Conservation (phyloP, 2,113 vertebrate species). For the Micronycteris hirsuta region DNA sequence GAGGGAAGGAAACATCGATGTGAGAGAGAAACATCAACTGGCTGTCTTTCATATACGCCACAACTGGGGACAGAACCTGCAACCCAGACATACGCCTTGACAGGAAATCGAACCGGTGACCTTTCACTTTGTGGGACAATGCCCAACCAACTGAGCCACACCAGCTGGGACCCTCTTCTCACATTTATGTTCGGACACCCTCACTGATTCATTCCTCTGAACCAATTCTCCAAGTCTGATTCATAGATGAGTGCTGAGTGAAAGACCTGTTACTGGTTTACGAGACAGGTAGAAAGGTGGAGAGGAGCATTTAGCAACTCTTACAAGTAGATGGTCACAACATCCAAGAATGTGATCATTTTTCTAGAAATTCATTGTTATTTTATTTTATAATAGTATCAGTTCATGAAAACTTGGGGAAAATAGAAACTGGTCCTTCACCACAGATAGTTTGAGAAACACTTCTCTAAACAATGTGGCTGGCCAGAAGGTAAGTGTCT, state of each 20-base stretch:
- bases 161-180: neutral
- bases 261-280: neutral
- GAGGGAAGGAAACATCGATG: no score
- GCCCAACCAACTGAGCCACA: no score
- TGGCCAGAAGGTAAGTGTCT: neutral
- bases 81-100: no score
- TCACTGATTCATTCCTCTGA: neutral
- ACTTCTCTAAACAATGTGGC: neutral
- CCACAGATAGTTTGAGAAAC: neutral
- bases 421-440: neutral
- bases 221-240: neutral
- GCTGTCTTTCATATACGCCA: no score
- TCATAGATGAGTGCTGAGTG: neutral
- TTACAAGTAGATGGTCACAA: slow-evolving; percentile 6
- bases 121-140: no score
- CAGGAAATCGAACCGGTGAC: no score
- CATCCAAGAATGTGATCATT: neutral
- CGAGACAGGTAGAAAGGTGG: neutral
- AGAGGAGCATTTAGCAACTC: neutral
- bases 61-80: no score
- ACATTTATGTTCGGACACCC: neutral
- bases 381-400: neutral
- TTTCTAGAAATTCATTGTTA: slow-evolving; percentile 17
- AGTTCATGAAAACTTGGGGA: slow-evolving; percentile 17
- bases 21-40: no score